These are phyloP conservation scores for Cacatua alba DNA, from an alignment of 2,113 vertebrate species.

Conservation along the genomic window DNA sequence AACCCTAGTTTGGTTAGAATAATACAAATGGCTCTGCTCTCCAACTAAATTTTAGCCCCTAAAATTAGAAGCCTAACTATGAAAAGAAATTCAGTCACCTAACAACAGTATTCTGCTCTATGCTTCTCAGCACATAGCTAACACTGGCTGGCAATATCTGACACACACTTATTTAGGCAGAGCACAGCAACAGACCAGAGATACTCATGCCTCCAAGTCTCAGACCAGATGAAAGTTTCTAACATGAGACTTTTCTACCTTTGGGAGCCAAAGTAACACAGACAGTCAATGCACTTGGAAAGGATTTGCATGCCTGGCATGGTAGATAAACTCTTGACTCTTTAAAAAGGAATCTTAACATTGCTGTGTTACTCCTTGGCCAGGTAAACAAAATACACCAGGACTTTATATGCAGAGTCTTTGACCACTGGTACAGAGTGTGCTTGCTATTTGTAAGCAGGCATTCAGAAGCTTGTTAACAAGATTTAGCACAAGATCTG, in stretches of 20 bases:
- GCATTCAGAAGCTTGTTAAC: background rate
- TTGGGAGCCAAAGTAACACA: background rate
- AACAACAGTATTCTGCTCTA: background rate
- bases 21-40: background rate
- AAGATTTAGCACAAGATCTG: background rate
- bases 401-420: background rate
- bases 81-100: background rate
- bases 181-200: background rate
- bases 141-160: background rate
- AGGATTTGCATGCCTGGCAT: background rate
- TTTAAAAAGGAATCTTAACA: background rate
- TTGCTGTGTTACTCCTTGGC: background rate
- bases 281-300: background rate
- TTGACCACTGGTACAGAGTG: background rate
- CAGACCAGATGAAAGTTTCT: background rate
- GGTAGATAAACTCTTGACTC: background rate
- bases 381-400: background rate
- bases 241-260: background rate
- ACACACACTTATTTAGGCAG: conserved; percentile 23
- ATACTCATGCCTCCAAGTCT: background rate
- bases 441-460: background rate
- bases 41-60: background rate
- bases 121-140: background rate
- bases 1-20: background rate
- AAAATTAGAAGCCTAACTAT: background rate